Evolutionary conservation across 2,113 vertebrate species (phyloP), one percentile per base, ranked within the genome.

Genomic region (Limanda limanda): DNA sequence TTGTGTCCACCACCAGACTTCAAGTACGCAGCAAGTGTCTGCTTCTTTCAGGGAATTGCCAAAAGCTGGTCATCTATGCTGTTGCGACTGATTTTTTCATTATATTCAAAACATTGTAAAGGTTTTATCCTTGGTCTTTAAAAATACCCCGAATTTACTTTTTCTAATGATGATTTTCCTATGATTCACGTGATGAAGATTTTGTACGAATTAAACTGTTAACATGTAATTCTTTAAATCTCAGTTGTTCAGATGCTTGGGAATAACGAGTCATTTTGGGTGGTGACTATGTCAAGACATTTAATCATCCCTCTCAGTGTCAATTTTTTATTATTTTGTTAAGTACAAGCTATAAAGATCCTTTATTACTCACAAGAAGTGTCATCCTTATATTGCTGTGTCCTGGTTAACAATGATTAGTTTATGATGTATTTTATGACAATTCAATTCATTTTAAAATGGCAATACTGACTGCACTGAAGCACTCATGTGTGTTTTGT

Each of bases 381-480:
- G 23, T 25, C 13, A 25, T 57, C 13, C 5, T 4, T 14, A 25
- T 14, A 23, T 27, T 8, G 45, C 47, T 40, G 40, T 73, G 20
- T 7, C 40, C 11, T 13, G 12, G 40, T 13, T 12, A 42, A 42
- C 40, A 10, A 20, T 24, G 37, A 55, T 54, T 37, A 59, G 35
- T 24, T 68, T 52, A 42, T 1, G 1, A 3, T 73, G 64, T 21
- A 24, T n/a, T 24, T 13, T 23, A 20, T 51, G 51, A 61, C 11
- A 35, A 57, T 42, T 12, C 18, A 60, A 81, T 76, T 78, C 13
- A 31, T 75, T 5, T 31, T 8, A 59, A 35, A 59, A 47, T 25
- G 60, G 37, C 58, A 82, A 75, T 68, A 74, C 59, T 68, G 52
- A 37, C 57, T 74, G 55, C 72, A 78, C 70, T 67, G n/a, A 21